Percentiles rank a stretch among this genome's conserved stretches.
Conservation (phyloP, 2,888 invertebrate genomes). For the Loripinus fragilis region DNA sequence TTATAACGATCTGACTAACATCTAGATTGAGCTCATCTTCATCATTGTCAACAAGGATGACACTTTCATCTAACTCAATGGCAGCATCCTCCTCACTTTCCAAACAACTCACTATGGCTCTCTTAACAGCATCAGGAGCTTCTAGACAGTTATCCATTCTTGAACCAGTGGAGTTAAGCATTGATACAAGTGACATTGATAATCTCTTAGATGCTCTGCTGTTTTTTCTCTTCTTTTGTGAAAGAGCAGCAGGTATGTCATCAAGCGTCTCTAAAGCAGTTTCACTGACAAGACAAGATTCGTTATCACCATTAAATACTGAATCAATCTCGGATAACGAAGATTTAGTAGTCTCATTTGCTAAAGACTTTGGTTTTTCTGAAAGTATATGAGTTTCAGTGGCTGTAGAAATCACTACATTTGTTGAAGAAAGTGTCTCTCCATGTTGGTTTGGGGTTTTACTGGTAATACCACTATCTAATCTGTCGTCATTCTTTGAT, state of each 20-base stretch:
- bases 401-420: background rate
- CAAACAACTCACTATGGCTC: conserved; percentile 40
- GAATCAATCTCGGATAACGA: background rate
- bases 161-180: conserved; percentile 21
- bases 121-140: conserved; percentile 44
- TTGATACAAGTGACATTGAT: conserved; percentile 31
- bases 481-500: background rate
- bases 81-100: conserved; percentile 19
- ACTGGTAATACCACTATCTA: no score
- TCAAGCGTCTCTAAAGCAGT: background rate
- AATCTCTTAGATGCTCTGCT: conserved; percentile 31
- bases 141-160: conserved; percentile 35
- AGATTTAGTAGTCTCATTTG: background rate
- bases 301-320: background rate
- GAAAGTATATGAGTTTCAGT: background rate
- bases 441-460: background rate
- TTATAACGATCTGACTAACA: background rate
- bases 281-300: background rate
- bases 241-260: background rate
- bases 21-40: conserved; percentile 15
- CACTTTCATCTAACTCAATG: conserved; percentile 10
- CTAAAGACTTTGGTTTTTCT: background rate
- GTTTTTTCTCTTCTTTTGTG: background rate
- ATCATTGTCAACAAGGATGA: conserved; percentile 41
- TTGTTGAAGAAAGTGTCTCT: background rate